Percentiles rank a stretch among this genome's conserved stretches.
Conservation (phyloP, 2,113 vertebrate genomes). For the Dicentrarchus labrax region DNA sequence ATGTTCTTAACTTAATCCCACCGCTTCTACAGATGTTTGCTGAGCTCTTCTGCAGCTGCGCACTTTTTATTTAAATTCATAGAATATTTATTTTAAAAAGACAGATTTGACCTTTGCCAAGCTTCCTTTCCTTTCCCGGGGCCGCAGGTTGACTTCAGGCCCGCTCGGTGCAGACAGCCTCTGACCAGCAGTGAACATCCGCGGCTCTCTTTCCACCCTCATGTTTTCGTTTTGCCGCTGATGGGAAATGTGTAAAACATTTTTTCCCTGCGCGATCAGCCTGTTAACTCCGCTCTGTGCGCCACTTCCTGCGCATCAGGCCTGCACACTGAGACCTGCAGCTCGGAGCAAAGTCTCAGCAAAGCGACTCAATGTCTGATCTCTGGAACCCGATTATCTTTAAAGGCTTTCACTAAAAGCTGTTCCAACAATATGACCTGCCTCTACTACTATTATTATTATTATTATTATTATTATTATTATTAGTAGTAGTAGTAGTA, state of each 20-base stretch:
- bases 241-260: slow-evolving; percentile 10
- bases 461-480: background rate
- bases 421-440: background rate
- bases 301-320: slow-evolving; percentile 2
- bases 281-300: background rate
- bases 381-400: too few species aligned
- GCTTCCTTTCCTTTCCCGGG: background rate
- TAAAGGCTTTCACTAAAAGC: too few species aligned
- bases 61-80: background rate
- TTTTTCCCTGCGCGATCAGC: accelerated
- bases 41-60: background rate
- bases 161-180: slow-evolving; percentile 4
- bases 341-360: background rate
- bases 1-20: background rate
- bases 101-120: slow-evolving; percentile 5
- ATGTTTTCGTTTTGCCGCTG: background rate
- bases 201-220: background rate
- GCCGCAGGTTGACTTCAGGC: slow-evolving; percentile 11
- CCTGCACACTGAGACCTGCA: background rate
- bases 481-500: too few species aligned
- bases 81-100: background rate
- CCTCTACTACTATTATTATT: background rate
- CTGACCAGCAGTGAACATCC: background rate
- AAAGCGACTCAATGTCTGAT: background rate
- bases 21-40: background rate